Conservation (phyloP, 2,113 vertebrate genomes). For the Gracilinanus agilis region DNA sequence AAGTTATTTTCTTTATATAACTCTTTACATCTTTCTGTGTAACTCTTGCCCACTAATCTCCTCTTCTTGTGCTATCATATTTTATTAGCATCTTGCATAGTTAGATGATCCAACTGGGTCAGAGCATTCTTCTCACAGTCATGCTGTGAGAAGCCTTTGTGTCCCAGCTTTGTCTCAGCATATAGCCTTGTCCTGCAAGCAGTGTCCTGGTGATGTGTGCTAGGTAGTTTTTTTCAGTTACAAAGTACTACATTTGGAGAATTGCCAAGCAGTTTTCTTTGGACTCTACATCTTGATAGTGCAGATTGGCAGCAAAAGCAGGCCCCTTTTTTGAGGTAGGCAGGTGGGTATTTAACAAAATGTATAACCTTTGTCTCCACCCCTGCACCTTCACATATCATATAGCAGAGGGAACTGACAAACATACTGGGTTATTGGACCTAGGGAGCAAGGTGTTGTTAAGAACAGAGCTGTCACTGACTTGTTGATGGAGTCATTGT, state of each 20-base stretch:
- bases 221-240: background rate
- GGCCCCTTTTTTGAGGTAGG: background rate
- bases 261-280: background rate
- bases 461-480: background rate
- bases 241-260: background rate
- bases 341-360: background rate
- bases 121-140: constrained; percentile 5
- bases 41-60: background rate
- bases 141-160: background rate
- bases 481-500: background rate
- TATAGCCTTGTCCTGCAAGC: background rate
- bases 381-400: background rate
- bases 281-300: background rate
- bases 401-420: background rate
- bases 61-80: constrained; percentile 9
- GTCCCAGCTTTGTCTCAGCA: constrained; percentile 25
- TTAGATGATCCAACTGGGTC: constrained; percentile 2
- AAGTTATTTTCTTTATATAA: constrained; percentile 7
- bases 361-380: background rate
- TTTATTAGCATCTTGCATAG: background rate
- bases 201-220: background rate
- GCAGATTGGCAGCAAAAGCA: background rate
- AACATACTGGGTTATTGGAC: background rate
- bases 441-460: background rate
- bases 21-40: constrained; percentile 8